Conservation (phyloP, 2,113 vertebrate species). For the Pungitius pungitius region DNA sequence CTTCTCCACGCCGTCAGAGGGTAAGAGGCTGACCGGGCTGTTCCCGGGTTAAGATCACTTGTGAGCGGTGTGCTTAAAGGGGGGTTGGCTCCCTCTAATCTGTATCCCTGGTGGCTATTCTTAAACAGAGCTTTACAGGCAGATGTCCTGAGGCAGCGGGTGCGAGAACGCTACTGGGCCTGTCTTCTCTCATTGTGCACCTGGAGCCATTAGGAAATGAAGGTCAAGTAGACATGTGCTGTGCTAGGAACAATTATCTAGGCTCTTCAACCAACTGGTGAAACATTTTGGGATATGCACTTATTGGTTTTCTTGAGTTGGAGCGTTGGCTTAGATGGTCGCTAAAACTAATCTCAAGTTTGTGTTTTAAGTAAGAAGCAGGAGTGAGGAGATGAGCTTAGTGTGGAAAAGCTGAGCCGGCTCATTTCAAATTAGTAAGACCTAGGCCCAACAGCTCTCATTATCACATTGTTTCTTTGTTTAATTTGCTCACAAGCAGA, state of each 20-base stretch:
- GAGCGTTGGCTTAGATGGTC: neutral
- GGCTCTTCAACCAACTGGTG: neutral
- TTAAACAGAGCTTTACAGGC: conserved; percentile 52
- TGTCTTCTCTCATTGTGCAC: neutral
- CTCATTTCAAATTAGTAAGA: neutral
- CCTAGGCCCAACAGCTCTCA: neutral
- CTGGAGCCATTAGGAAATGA: neutral
- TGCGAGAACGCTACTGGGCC: conserved; percentile 5
- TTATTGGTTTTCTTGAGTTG: neutral
- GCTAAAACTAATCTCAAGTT: neutral
- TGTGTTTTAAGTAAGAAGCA: neutral
- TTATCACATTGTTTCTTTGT: neutral
- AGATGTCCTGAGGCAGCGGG: conserved; percentile 33
- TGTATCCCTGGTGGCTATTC: conserved; percentile 59
- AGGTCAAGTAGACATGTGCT: neutral
- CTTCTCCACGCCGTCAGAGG: conserved; percentile 95
- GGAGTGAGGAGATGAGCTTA: neutral
- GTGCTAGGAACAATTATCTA: neutral
- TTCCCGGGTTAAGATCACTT: conserved; percentile 31
- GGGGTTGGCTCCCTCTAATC: conserved; percentile 36
- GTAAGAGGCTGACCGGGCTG: conserved; percentile 80
- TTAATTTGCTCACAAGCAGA: neutral
- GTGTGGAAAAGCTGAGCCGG: neutral
- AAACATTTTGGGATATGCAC: neutral
- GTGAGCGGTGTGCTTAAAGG: no score